Percentiles rank a stretch among this genome's conserved stretches.
Conservation (phyloP, 2,888 invertebrate species). For the Phortica magna region DNA sequence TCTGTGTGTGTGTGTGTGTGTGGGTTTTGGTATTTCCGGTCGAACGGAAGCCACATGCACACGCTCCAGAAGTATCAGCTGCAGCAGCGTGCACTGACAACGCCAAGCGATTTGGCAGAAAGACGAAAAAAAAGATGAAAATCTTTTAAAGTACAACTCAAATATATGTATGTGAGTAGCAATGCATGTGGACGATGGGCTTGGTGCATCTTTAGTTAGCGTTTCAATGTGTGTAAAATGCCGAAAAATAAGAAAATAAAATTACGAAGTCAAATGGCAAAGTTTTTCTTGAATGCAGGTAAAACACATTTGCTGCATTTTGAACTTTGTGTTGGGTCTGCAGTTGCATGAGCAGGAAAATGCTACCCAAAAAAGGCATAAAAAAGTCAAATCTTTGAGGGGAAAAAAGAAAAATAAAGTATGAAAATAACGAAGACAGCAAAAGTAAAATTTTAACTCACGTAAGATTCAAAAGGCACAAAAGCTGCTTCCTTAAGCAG, state of each 20-base stretch:
- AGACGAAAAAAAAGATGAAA: slow-evolving; percentile 49
- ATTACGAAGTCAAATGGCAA: slow-evolving; percentile 70
- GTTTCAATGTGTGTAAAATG: background rate
- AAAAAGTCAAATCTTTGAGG: slow-evolving; percentile 5
- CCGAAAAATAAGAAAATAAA: slow-evolving; percentile 14
- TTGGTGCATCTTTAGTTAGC: background rate
- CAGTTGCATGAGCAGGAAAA: background rate
- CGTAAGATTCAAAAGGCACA: slow-evolving; percentile 24
- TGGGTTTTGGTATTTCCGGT: slow-evolving; percentile 10
- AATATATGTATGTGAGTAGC: background rate
- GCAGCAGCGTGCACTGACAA: background rate
- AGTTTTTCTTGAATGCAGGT: slow-evolving; percentile 64
- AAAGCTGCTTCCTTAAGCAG: slow-evolving; percentile 16
- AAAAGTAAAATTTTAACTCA: slow-evolving; percentile 27
- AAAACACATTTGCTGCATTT: slow-evolving; percentile 62
- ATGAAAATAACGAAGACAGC: background rate
- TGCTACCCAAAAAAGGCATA: background rate
- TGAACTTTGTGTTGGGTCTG: slow-evolving; percentile 55
- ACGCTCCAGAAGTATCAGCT: background rate
- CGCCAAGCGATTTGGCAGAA: slow-evolving; percentile 38
- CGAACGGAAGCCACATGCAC: slow-evolving; percentile 22
- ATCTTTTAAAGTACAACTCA: slow-evolving; percentile 55
- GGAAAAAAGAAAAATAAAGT: background rate
- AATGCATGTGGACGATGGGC: background rate
- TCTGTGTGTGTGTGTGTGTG: slow-evolving; percentile 14